Percentiles rank a stretch among this genome's conserved stretches.
Evolutionary conservation across 2,113 vertebrate species (phyloP).

Genomic region (Bubo blakistoni): DNA sequence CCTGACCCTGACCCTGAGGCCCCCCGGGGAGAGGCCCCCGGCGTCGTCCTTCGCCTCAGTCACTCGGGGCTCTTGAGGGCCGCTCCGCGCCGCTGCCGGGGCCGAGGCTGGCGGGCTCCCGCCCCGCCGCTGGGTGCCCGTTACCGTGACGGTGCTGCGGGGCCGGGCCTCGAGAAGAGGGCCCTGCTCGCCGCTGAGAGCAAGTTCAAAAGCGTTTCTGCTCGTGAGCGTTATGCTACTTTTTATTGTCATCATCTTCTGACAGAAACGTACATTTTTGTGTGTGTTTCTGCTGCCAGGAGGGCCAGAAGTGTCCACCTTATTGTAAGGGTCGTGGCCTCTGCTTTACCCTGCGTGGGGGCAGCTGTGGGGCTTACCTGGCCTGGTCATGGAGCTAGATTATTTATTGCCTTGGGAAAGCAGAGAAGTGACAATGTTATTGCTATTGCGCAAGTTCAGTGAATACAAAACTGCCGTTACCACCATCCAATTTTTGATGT

Average conservation of each 20-base stretch:
- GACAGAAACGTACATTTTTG: accelerated
- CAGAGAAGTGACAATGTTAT: accelerated
- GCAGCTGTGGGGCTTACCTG: accelerated
- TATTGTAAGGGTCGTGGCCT: accelerated
- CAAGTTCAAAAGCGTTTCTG: accelerated
- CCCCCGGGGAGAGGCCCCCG: background rate
- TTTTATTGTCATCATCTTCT: accelerated
- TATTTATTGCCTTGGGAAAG: accelerated
- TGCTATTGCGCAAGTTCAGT: accelerated
- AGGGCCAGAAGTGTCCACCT: accelerated
- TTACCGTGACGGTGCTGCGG: accelerated
- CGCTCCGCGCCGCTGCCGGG: background rate
- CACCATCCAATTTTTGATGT: background rate
- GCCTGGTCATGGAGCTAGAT: accelerated
- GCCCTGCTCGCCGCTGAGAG: accelerated
- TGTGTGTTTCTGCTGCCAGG: accelerated
- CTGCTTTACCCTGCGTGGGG: accelerated
- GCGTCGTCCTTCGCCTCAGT: background rate
- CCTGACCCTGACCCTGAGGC: too few species aligned
- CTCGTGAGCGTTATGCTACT: accelerated
- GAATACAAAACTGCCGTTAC: too few species aligned
- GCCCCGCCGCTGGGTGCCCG: background rate
- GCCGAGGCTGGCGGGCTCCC: too few species aligned
- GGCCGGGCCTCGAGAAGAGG: accelerated
- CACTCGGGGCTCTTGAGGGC: background rate